These are phyloP conservation scores for Mastacembelus armatus DNA, from an alignment of 2,797 vertebrate species.

Conservation along the genomic window DNA sequence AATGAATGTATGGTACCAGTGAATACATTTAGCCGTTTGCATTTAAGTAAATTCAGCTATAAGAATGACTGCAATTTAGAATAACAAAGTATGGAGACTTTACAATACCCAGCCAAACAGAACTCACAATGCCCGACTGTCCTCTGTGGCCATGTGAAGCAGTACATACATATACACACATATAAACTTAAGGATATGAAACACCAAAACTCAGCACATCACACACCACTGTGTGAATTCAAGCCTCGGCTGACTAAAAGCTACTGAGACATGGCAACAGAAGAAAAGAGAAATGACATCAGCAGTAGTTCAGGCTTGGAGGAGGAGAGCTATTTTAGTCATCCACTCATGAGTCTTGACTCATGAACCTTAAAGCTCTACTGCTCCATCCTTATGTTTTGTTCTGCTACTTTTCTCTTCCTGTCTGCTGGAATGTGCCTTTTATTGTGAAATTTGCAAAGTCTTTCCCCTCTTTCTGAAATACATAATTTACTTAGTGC, in stretches of 20 bases:
- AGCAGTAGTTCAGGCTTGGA: slow-evolving; percentile 51
- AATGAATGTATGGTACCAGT: too few relatives aligned
- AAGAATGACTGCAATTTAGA: too few relatives aligned
- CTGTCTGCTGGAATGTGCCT: not conserved
- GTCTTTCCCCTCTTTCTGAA: slow-evolving; percentile 2
- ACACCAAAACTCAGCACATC: not conserved
- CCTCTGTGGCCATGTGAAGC: not conserved
- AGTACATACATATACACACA: slow-evolving; percentile 17
- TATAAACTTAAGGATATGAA: slow-evolving; percentile 1
- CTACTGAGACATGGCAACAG: slow-evolving; percentile 7
- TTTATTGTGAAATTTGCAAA: slow-evolving; percentile 27
- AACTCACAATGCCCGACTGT: not conserved
- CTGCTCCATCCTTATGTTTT: slow-evolving; percentile 7
- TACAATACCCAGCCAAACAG: slow-evolving; percentile 18
- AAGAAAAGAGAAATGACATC: slow-evolving; percentile 56
- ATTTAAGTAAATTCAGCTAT: not conserved
- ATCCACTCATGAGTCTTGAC: slow-evolving; percentile 40
- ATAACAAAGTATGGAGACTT: too few relatives aligned
- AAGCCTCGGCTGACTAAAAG: slow-evolving; percentile 23
- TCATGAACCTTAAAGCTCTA: slow-evolving; percentile 39
- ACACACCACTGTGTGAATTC: slow-evolving; percentile 21
- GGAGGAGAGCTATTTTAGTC: slow-evolving; percentile 65
- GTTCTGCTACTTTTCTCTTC: slow-evolving; percentile 4
- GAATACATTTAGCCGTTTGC: too few relatives aligned
- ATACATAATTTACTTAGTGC: slow-evolving; percentile 57